Evolutionary conservation across 2,888 invertebrate genomes (phyloP), one percentile per base, ranked within the genome.

Genomic region (Dasypolia templi): DNA sequence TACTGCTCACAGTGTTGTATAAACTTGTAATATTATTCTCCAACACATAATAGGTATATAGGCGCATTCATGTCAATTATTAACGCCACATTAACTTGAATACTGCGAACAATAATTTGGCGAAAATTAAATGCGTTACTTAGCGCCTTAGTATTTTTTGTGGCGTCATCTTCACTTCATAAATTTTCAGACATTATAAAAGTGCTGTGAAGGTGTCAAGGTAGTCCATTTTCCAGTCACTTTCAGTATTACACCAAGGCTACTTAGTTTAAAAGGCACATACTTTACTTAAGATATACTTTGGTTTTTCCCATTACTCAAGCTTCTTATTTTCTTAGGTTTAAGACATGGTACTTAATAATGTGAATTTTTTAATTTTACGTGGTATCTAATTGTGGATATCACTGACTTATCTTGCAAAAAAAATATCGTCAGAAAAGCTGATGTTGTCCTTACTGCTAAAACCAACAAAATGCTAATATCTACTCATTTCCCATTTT

Each of bases 1-100:
- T 88, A 86, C 86, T 89, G 89, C 88, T 82, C 59, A 39, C 58
- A 71, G 49, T 58, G 62, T 79, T 82, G 62, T 70, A 67, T 73
- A 55, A 72, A 62, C 72, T 64, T 76, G n/a, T n/a, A n/a, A 74
- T 73, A 84, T 77, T 81, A 72, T 77, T 81, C 75, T 64, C 56
- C 29, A 49, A 78, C 75, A 77, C 72, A 53, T 82, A 76, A 74
- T 76, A 85, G 71, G 73, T 82, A 69, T 85, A 85, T 75, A 80
- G 80, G 65, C 67, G 59, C 69, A 79, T 75, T 78, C 46, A 75
- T 74, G 75, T 63, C 74, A 82, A 82, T 81, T 85, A 84, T 73
- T 86, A 58, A 84, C 85, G 79, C 35, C 63, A 70, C 79, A 79
- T 84, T 85, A 74, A 66, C 62, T 71, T 72, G 39, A 84, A 75